These are phyloP conservation scores for Brachypteracias leptosomus DNA, from an alignment of 2,113 vertebrate species.

Conservation along the genomic window DNA sequence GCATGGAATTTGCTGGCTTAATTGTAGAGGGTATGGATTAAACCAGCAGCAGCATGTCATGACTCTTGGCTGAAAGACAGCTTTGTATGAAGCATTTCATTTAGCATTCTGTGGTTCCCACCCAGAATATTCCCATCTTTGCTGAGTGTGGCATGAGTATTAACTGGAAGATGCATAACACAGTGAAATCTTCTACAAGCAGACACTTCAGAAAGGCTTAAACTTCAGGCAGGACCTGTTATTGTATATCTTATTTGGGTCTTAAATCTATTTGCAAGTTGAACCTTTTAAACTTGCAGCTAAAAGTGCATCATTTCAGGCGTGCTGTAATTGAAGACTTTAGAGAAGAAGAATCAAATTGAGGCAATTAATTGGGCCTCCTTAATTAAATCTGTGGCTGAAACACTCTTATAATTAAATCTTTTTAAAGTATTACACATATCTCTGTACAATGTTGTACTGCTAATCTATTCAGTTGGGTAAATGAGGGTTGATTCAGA, in stretches of 20 bases:
- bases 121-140: neutral
- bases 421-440: conserved; percentile 14
- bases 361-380: conserved; percentile 41
- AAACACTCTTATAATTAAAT: conserved; percentile 39
- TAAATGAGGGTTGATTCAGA: conserved; percentile 56
- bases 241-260: neutral
- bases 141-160: neutral
- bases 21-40: conserved; percentile 26
- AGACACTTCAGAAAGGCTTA: neutral
- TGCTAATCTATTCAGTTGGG: conserved; percentile 44
- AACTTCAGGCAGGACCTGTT: neutral
- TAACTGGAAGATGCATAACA: neutral
- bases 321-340: neutral
- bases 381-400: conserved; percentile 53
- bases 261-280: neutral
- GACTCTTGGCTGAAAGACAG: conserved; percentile 4
- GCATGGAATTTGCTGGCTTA: neutral
- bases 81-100: neutral
- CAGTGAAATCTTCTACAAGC: neutral
- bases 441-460: neutral
- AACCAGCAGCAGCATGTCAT: conserved; percentile 1
- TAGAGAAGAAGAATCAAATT: conserved; percentile 8
- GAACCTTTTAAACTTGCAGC: neutral
- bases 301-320: neutral
- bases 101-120: neutral